Conservation (phyloP, 2,888 invertebrate genomes). For the Ariolimax columbianus region DNA sequence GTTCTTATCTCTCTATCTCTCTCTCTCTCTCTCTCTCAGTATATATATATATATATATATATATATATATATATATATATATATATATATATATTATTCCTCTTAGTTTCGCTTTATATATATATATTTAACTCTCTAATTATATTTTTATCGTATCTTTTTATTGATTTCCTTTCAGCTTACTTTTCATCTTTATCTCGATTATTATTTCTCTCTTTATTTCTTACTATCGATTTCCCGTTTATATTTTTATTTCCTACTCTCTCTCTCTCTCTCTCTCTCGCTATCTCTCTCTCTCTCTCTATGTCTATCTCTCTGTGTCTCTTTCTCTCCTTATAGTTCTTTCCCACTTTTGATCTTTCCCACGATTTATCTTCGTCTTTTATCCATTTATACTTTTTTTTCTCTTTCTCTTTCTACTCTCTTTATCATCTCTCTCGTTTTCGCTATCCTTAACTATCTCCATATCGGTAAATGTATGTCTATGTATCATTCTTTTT, state of each 20-base stretch:
- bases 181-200: not conserved
- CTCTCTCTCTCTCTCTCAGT: no score
- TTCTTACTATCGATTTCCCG: conserved; percentile 34
- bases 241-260: conserved; percentile 18
- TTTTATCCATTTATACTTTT: not conserved
- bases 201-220: conserved; percentile 4
- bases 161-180: not conserved
- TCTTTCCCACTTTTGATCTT: not conserved
- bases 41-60: no score
- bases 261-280: no score
- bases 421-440: conserved; percentile 23
- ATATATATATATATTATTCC: no score
- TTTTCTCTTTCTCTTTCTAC: not conserved
- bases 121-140: no score
- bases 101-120: no score
- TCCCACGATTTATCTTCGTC: conserved; percentile 16
- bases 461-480: not conserved
- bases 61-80: no score
- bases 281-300: no score
- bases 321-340: no score
- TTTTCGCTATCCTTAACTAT: conserved; percentile 9
- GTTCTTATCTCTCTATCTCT: no score
- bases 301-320: no score
- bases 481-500: no score
- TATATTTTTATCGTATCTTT: not conserved